A percentile compares a stretch with the other conserved stretches of the same genome.
These are phyloP conservation scores for Scophthalmus maximus DNA, from an alignment of 2,113 vertebrate genomes.

Conservation along the genomic window DNA sequence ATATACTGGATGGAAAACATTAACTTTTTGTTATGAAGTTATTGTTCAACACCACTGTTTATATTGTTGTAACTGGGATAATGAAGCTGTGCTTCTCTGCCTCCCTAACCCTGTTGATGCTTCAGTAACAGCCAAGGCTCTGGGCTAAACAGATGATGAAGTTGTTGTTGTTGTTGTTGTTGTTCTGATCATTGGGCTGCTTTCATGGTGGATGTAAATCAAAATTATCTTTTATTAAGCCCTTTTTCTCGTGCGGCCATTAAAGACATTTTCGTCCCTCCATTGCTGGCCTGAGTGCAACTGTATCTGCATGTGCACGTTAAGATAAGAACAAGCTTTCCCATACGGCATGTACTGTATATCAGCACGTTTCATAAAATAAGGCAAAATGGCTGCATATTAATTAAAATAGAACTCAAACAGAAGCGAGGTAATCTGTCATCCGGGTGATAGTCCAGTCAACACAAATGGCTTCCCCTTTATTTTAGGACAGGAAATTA, in stretches of 20 bases:
- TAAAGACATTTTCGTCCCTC: not conserved
- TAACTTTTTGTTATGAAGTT: not conserved
- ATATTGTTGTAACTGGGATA: slow-evolving; percentile 38
- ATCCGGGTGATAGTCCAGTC: not conserved
- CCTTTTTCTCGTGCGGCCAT: not conserved
- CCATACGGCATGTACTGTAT: too few relatives aligned
- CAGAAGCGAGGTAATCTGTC: not conserved
- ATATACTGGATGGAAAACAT: not conserved
- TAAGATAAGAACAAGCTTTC: too few relatives aligned
- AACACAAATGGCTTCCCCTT: slow-evolving; percentile 21
- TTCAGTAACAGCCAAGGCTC: slow-evolving; percentile 43
- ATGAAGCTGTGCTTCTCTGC: slow-evolving; percentile 45
- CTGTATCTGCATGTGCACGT: not conserved
- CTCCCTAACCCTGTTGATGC: slow-evolving; percentile 47
- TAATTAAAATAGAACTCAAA: not conserved
- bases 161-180: slow-evolving; percentile 50
- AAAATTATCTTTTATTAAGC: slow-evolving; percentile 7
- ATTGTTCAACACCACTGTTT: slow-evolving; percentile 1
- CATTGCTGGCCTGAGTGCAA: too few relatives aligned
- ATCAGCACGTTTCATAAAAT: too few relatives aligned
- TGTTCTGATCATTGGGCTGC: slow-evolving; percentile 38
- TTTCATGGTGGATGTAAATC: slow-evolving; percentile 23
- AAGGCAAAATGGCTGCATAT: not conserved
- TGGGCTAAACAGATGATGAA: slow-evolving; percentile 61
- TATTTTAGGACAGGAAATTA: slow-evolving; percentile 26